phyloP scores from a whole-genome alignment of 2,113 vertebrate genomes.

The Entelurus aequoreus region DNA sequence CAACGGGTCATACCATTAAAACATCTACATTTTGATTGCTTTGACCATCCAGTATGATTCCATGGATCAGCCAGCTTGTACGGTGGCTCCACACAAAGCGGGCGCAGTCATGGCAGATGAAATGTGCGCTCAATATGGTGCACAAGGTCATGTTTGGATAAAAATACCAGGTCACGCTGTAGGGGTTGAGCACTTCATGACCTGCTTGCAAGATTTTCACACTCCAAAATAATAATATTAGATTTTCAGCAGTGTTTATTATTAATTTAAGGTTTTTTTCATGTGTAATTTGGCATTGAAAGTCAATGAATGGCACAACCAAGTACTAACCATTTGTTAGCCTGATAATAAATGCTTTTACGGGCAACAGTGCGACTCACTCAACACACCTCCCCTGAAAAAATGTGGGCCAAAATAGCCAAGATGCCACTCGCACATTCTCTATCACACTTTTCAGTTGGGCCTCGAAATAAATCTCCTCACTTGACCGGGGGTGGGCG shows the following conservation, averaged over 20 bases:
- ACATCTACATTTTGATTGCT: not conserved
- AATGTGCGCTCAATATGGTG: conserved; percentile 60
- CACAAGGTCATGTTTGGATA: conserved; percentile 67
- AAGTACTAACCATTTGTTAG: not conserved
- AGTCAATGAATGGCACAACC: not conserved
- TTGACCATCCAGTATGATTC: not conserved
- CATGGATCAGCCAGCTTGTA: not conserved
- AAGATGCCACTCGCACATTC: conserved; percentile 63
- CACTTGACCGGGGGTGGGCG: conserved; percentile 27
- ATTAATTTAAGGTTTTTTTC: not conserved
- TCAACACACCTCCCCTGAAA: conserved; percentile 45
- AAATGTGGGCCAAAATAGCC: conserved; percentile 56
- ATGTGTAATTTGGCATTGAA: not conserved
- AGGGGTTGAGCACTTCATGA: conserved; percentile 55
- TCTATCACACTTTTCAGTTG: conserved; percentile 66
- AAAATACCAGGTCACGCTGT: conserved; percentile 73
- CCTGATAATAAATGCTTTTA: not conserved
- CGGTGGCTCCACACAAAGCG: conserved; percentile 17
- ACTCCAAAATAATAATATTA: not conserved
- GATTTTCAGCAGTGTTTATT: not conserved
- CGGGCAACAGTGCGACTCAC: conserved; percentile 27
- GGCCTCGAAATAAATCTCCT: conserved; percentile 71
- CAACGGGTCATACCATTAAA: conserved; percentile 14
- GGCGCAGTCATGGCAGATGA: conserved; percentile 37
- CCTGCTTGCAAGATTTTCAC: conserved; percentile 22